Base-by-base conservation (phyloP, 1,140 invertebrate genomes). In the Frieseomelitta varia region DNA sequence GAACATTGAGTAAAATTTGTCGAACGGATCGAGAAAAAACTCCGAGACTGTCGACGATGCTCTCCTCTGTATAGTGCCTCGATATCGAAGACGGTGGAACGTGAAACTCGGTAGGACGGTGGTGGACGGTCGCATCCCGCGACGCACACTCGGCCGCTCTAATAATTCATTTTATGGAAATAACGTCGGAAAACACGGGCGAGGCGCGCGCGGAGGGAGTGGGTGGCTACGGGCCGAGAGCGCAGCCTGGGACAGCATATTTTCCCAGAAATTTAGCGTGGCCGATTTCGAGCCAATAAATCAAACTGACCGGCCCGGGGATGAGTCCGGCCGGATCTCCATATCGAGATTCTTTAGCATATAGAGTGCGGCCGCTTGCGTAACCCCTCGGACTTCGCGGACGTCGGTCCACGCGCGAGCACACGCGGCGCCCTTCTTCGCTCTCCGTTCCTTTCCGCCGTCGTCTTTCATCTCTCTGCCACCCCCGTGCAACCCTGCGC, bases 161-260 rank as follows among this genome's bases (percentile, higher is more conserved):
- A 94, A 94, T 94, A 94, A 94, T 94, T 94, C 93, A 94, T 93
- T 93, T 93, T 93, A 94, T 94, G 93, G 93, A 94, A 94, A 94
- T 94, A 30, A 55, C 68, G 61, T 10, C n/a, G 82, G 79, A 69
- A 77, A 81, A 74, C 55, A 73, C n/a, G 81, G 73, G 39, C 55
- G 73, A 56, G 34, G 68, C 39, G 39, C 39, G 75, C 75, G 55
- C 55, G 73, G 47, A 24, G 53, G 24, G 10, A 68, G 55, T 63
- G 67, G 58, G 1, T n/a, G 14, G 12, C 24, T 3, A 34, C 12
- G 30, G 53, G 39, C 24, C 4, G 71, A 8, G 79, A 8, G 79
- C 21, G 71, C 68, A 24, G 79, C 84, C 84, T 55, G 86, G 88
- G 89, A 87, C 88, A 93, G 92, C 94, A 94, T 94, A 94, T 94